Base-by-base conservation (phyloP, 2,888 invertebrate genomes). In the Hyles lineata region DNA sequence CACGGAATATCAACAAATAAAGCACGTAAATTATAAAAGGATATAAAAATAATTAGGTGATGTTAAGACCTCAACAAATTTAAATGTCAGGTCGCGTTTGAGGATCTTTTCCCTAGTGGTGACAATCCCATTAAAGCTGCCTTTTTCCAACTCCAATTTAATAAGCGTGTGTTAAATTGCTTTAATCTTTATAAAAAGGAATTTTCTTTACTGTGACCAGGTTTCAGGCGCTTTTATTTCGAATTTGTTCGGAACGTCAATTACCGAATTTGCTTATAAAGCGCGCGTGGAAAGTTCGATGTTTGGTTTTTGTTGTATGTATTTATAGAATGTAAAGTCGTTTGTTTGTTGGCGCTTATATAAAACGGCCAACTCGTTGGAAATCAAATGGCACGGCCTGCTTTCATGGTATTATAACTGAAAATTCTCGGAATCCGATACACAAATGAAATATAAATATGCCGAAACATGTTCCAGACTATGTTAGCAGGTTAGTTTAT, bases 181-280 rank as follows among this genome's bases (percentile, higher is more conserved):
- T 67, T 67, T 67, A 50, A 67, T 67, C 43, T 67, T 67, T 67
- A 23, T 23, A 15, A 62, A 62, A 32, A 50, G 15, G 17, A 11
- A 43, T 43, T 43, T 67, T 21, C 43, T 63, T 50, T 63, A 43
- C 55, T 50, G 67, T 23, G 50, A 67, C 23, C 17, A 43, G 21
- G 23, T 67, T 67, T 23, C n/a, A n/a, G 59, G 29, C 15, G n/a
- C 55, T 67, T 67, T 67, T 63, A 21, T 43, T 43, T 23, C 17
- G 67, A 50, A 67, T 50, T 50, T 15, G 23, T 67, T 67, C 43
- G 23, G 71, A 69, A 67, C 73, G 72, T 23, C 74, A 72, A 73
- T 70, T 73, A 73, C 74, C 63, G 75, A 76, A 76, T 76, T 73
- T 76, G 43, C 67, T 67, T 67, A 43, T 63, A 63, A 63, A 43